Evolutionary conservation across 2,888 invertebrate species (phyloP).

Genomic region (Drosophila mulleri): DNA sequence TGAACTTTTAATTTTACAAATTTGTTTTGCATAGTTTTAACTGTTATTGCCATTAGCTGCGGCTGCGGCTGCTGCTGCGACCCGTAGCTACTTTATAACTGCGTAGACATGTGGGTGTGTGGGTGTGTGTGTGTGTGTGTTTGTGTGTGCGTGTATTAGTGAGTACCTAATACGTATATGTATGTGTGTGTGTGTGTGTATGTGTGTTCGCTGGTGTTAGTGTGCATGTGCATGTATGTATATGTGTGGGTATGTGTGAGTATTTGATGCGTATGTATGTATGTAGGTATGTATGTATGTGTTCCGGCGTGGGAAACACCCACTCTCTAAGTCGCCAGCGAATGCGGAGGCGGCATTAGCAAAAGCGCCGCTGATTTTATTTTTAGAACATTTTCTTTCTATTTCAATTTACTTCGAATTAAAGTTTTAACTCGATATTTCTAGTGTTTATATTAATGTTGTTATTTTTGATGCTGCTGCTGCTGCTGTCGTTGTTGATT

Average conservation of each 20-base stretch:
- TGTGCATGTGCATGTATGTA: not conserved
- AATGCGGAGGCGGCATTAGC: slow-evolving; percentile 8
- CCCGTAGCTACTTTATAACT: slow-evolving; percentile 19
- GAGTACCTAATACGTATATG: not conserved
- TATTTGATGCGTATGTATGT: slow-evolving; percentile 2
- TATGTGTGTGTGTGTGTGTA: slow-evolving; percentile 2
- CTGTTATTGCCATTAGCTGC: slow-evolving; percentile 6
- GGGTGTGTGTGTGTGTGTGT: not conserved
- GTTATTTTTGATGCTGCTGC: too few species aligned
- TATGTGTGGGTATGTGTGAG: not conserved
- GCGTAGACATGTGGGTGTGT: slow-evolving; percentile 10
- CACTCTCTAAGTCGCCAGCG: slow-evolving; percentile 24
- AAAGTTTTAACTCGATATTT: not conserved
- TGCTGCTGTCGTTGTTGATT: not conserved
- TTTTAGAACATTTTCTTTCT: not conserved
- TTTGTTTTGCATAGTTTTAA: slow-evolving; percentile 4
- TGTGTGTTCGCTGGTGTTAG: not conserved
- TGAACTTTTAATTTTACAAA: not conserved
- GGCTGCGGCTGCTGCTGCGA: slow-evolving; percentile 18
- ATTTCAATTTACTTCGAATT: not conserved
- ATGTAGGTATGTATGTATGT: slow-evolving; percentile 4
- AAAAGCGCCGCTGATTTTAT: not conserved
- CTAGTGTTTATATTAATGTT: not conserved
- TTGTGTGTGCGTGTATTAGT: slow-evolving; percentile 3
- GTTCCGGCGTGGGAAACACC: slow-evolving; percentile 40